Conservation (phyloP, 2,888 invertebrate genomes). For the Nomada flava region DNA sequence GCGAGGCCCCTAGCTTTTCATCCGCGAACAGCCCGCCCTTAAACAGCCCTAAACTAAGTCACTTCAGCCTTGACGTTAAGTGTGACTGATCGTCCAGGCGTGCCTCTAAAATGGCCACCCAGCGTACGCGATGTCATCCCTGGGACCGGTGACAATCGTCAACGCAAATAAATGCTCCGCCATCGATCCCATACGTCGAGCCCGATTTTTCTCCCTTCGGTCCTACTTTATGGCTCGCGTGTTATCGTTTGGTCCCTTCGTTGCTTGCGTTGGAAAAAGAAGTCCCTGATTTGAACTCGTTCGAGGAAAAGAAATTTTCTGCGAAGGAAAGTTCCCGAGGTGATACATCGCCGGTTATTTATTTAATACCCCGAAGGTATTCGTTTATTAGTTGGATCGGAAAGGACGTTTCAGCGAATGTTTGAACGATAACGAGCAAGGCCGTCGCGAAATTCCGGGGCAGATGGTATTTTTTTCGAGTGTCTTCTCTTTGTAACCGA, state of each 20-base stretch:
- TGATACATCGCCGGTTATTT: neutral
- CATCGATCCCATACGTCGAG: neutral
- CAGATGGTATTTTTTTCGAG: conserved; percentile 28
- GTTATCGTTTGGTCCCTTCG: too few relatives aligned
- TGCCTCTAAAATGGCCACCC: conserved; percentile 75
- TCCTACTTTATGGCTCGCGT: neutral
- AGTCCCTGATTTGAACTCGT: neutral
- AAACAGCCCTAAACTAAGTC: conserved; percentile 80
- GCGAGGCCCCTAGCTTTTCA: conserved; percentile 71
- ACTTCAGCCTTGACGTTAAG: conserved; percentile 79
- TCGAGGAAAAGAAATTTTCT: too few relatives aligned
- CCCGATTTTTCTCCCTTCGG: neutral
- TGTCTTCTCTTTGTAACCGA: conserved; percentile 64
- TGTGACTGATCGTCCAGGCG: conserved; percentile 80
- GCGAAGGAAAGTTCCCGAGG: too few relatives aligned
- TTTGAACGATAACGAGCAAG: conserved; percentile 49
- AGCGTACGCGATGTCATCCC: conserved; percentile 45
- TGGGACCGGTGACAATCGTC: conserved; percentile 21
- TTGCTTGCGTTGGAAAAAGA: too few relatives aligned
- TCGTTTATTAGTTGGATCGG: conserved; percentile 17
- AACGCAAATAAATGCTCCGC: conserved; percentile 9
- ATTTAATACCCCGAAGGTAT: neutral
- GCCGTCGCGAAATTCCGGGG: conserved; percentile 47
- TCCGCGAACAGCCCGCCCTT: conserved; percentile 75
- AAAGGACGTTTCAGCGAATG: conserved; percentile 2